Conservation (phyloP, 2,797 vertebrate species). For the Glossophaga mutica region DNA sequence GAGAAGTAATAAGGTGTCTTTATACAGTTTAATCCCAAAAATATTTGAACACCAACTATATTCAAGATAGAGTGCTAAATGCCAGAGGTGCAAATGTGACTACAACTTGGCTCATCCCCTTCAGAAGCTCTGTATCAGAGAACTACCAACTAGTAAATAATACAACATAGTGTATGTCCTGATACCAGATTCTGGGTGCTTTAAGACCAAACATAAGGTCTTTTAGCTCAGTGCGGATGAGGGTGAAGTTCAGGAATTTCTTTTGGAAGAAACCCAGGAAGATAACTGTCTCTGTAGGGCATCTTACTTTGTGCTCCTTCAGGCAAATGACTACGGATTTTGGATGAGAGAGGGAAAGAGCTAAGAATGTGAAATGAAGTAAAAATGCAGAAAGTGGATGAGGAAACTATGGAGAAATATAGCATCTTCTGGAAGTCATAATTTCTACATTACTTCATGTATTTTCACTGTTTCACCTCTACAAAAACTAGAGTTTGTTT, state of each 20-base stretch:
- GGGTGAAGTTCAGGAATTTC: neutral
- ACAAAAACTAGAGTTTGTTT: neutral
- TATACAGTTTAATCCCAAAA: neutral
- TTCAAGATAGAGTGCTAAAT: neutral
- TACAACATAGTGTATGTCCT: neutral
- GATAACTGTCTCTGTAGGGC: neutral
- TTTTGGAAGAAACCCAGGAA: neutral
- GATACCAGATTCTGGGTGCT: neutral
- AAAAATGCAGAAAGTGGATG: neutral
- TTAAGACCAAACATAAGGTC: neutral
- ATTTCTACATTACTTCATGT: neutral
- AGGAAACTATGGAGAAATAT: neutral
- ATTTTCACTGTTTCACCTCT: neutral
- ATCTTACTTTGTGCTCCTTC: neutral
- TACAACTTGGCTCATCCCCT: neutral
- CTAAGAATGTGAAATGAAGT: neutral
- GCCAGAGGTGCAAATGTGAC: neutral
- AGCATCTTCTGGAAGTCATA: neutral
- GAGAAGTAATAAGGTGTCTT: neutral
- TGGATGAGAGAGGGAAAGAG: neutral
- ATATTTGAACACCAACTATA: neutral
- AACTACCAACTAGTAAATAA: neutral
- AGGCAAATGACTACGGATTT: neutral
- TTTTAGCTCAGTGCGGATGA: neutral
- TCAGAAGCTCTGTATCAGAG: neutral